These are phyloP conservation scores for Meteorus cinctellus DNA, from an alignment of 2,888 invertebrate genomes.

Conservation along the genomic window DNA sequence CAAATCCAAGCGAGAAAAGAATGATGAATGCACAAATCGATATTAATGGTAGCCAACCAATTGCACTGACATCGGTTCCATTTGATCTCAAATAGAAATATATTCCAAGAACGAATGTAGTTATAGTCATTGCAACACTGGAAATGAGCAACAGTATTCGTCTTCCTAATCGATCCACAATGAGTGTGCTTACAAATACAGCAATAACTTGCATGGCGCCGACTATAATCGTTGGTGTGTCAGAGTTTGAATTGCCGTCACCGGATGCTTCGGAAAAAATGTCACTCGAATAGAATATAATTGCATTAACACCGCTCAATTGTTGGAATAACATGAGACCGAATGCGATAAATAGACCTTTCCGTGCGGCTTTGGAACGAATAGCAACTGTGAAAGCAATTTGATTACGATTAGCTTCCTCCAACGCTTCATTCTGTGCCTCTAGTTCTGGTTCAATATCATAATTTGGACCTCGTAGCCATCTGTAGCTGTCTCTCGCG, in stretches of 20 bases:
- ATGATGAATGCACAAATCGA: slow-evolving; percentile 85
- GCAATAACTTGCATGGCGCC: slow-evolving; percentile 88
- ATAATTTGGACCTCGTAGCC: slow-evolving; percentile 84
- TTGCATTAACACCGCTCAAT: slow-evolving; percentile 87
- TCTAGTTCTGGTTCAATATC: slow-evolving; percentile 80
- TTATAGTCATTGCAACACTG: slow-evolving; percentile 81
- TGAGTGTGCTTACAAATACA: slow-evolving; percentile 83
- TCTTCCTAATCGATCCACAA: slow-evolving; percentile 88
- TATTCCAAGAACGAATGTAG: slow-evolving; percentile 81
- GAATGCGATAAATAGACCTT: slow-evolving; percentile 82
- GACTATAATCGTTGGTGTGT: slow-evolving; percentile 84
- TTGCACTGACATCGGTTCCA: slow-evolving; percentile 71
- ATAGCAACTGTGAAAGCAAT: slow-evolving; percentile 77
- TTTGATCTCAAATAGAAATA: slow-evolving; percentile 76
- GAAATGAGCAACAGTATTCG: slow-evolving; percentile 84
- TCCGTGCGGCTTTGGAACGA: slow-evolving; percentile 78
- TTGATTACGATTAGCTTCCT: slow-evolving; percentile 75
- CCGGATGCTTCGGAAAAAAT: slow-evolving; percentile 82
- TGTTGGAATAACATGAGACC: slow-evolving; percentile 94
- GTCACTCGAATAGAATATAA: slow-evolving; percentile 84
- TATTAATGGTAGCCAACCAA: slow-evolving; percentile 85
- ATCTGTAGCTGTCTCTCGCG: slow-evolving; percentile 81
- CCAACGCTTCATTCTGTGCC: slow-evolving; percentile 77
- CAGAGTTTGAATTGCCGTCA: slow-evolving; percentile 75
- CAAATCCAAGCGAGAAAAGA: slow-evolving; percentile 88